Conservation (phyloP, 2,888 invertebrate genomes). For the Drosophila picticornis region DNA sequence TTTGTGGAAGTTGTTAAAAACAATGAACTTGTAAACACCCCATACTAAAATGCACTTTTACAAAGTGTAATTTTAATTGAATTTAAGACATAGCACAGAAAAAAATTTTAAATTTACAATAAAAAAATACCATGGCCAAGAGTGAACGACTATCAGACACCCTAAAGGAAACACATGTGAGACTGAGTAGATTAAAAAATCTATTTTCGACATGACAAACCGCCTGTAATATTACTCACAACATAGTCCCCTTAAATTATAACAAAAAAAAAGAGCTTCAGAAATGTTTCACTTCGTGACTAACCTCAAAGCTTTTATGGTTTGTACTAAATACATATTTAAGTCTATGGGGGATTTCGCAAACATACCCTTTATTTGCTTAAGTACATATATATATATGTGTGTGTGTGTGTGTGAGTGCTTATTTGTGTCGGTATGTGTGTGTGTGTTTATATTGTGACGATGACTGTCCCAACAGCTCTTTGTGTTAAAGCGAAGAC, state of each 20-base stretch:
- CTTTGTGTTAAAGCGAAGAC: slow-evolving; percentile 49
- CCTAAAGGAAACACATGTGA: not conserved
- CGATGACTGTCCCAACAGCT: slow-evolving; percentile 34
- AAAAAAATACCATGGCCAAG: not conserved
- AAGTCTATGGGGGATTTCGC: slow-evolving; percentile 25
- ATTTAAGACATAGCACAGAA: not conserved
- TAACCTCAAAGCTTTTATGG: slow-evolving; percentile 22
- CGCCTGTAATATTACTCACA: not conserved
- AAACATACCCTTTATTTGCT: slow-evolving; percentile 43
- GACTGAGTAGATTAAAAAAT: not conserved
- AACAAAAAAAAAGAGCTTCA: slow-evolving; percentile 1
- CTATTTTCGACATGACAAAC: not conserved
- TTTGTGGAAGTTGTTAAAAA: not conserved
- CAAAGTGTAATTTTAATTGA: not conserved
- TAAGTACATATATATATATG: slow-evolving; percentile 18
- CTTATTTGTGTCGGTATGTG: slow-evolving; percentile 3
- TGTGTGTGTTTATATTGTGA: slow-evolving; percentile 23
- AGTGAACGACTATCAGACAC: slow-evolving; percentile 22
- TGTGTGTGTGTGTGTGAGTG: not conserved
- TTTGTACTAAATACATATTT: slow-evolving; percentile 18
- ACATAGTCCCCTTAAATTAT: slow-evolving; percentile 4
- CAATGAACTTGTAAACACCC: not conserved
- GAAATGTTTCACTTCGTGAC: slow-evolving; percentile 17
- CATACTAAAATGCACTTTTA: not conserved
- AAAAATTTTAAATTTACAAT: not conserved